phyloP scores from a whole-genome alignment of 2,797 vertebrate species.

The Sylvia borin region DNA sequence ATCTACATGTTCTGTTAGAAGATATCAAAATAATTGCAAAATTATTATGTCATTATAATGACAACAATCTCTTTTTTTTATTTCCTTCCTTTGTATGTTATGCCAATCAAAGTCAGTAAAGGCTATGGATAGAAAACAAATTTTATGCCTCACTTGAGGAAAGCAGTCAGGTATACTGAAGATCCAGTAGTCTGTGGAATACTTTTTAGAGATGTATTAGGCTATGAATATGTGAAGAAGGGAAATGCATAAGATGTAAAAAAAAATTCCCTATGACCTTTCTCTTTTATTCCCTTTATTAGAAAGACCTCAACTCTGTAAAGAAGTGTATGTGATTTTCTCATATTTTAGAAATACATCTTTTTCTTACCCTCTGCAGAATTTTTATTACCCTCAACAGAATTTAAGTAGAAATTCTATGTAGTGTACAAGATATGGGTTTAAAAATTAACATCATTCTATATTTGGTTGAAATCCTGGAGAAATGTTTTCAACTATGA shows the following conservation, averaged over 20 bases:
- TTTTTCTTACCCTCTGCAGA: background rate
- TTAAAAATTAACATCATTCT: background rate
- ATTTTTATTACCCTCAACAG: background rate
- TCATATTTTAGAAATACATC: background rate
- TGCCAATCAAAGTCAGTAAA: background rate
- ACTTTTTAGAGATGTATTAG: background rate
- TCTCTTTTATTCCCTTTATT: background rate
- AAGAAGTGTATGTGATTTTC: background rate
- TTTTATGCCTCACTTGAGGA: background rate
- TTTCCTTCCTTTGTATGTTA: background rate
- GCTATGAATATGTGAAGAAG: background rate
- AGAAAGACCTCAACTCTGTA: background rate
- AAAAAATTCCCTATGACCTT: background rate
- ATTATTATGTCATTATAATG: background rate
- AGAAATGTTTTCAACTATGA: background rate
- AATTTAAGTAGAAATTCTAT: background rate
- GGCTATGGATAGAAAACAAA: background rate
- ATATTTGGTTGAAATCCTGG: background rate
- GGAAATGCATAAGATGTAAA: background rate
- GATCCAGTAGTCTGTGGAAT: background rate
- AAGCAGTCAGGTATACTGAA: background rate
- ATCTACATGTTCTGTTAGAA: background rate
- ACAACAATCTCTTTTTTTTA: rapidly evolving
- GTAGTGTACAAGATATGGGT: rapidly evolving
- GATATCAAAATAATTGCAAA: background rate